Conservation (phyloP, 2,888 invertebrate genomes). For the Cheilosia grossa region DNA sequence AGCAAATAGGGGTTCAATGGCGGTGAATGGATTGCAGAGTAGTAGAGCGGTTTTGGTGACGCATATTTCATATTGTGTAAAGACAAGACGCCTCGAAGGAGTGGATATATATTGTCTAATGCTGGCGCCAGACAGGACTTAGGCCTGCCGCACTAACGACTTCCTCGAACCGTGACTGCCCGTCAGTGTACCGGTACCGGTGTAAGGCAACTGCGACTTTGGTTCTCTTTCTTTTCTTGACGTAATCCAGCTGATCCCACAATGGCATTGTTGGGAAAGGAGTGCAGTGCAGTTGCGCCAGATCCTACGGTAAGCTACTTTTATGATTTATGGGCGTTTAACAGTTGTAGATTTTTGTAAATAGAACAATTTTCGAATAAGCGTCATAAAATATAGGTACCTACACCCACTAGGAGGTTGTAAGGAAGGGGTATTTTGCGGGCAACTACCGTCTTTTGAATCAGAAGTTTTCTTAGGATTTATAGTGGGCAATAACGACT, state of each 20-base stretch:
- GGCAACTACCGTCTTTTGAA: slow-evolving; percentile 16
- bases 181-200: neutral
- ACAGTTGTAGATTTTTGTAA: slow-evolving; percentile 49
- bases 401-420: neutral
- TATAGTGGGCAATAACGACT: neutral
- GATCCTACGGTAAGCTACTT: slow-evolving; percentile 39
- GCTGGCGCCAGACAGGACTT: slow-evolving; percentile 83
- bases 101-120: slow-evolving; percentile 78
- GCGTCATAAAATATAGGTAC: slow-evolving; percentile 30
- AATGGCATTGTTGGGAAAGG: slow-evolving; percentile 30
- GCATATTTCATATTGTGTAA: slow-evolving; percentile 64
- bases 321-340: slow-evolving; percentile 58
- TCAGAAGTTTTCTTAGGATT: neutral
- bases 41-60: slow-evolving; percentile 63
- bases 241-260: slow-evolving; percentile 68
- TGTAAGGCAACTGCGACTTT: slow-evolving; percentile 44
- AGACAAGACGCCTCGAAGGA: slow-evolving; percentile 56
- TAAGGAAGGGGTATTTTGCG: neutral
- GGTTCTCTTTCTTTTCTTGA: slow-evolving; percentile 55
- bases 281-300: slow-evolving; percentile 43
- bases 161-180: slow-evolving; percentile 41
- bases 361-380: slow-evolving; percentile 43
- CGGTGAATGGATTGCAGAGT: slow-evolving; percentile 57
- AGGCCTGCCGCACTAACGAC: slow-evolving; percentile 75
- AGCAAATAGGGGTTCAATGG: slow-evolving; percentile 53